phyloP scores from a whole-genome alignment of 1,140 invertebrate species.

The Danaus plexippus region DNA sequence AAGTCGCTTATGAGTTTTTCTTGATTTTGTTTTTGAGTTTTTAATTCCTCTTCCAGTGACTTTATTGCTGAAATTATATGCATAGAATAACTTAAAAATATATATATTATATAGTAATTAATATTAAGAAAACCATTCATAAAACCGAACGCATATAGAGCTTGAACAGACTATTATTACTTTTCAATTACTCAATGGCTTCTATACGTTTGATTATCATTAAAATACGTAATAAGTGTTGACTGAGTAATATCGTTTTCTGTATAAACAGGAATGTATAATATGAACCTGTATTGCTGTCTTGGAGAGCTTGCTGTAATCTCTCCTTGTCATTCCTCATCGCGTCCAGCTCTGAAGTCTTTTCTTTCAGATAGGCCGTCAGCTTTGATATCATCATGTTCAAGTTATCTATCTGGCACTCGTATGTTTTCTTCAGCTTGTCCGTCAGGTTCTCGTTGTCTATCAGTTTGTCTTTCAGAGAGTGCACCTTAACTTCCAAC shows the following conservation, averaged over 20 bases:
- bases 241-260: too few relatives aligned
- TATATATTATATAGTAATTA: too few relatives aligned
- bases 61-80: slow-evolving; percentile 27
- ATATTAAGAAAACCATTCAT: too few relatives aligned
- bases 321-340: slow-evolving; percentile 36
- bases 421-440: slow-evolving; percentile 43
- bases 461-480: slow-evolving; percentile 43
- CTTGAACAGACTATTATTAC: too few relatives aligned
- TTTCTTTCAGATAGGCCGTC: slow-evolving; percentile 45
- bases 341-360: slow-evolving; percentile 33
- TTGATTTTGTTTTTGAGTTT: slow-evolving; percentile 32
- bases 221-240: too few relatives aligned
- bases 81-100: too few relatives aligned
- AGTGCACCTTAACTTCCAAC: slow-evolving; percentile 43
- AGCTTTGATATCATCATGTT: slow-evolving; percentile 47
- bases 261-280: too few relatives aligned
- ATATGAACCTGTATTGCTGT: slow-evolving; percentile 24
- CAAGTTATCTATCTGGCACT: slow-evolving; percentile 47
- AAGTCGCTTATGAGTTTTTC: slow-evolving; percentile 45
- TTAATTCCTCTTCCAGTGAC: slow-evolving; percentile 35
- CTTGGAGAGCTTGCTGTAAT: slow-evolving; percentile 28
- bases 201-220: too few relatives aligned
- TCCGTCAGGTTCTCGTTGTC: slow-evolving; percentile 47
- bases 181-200: too few relatives aligned
- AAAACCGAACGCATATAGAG: too few relatives aligned